Base-by-base conservation (phyloP, 2,888 invertebrate species). In the Dicyrtomina minuta region DNA sequence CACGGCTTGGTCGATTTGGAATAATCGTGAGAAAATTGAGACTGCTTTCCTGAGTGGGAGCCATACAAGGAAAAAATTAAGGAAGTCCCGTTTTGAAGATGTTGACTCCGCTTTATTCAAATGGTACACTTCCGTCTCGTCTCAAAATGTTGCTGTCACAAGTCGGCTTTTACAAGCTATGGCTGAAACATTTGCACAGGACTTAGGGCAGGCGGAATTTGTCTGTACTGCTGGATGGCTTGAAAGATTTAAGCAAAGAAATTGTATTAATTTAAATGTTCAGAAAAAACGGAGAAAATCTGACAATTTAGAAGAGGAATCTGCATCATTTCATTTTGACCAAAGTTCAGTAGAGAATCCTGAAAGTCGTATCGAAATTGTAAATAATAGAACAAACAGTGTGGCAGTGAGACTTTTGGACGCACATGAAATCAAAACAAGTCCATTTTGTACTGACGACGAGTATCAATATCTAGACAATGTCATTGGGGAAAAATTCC, bases 101-200 rank as follows among this genome's bases (percentile, higher is more conserved):
- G 43, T 60, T 2, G 60, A 60, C 41, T 17, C 17, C 17, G 60
- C 60, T 1, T 20, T 60, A 17, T 39, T 33, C 22, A 33, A 60
- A 10, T 60, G 60, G 60, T 60, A 60, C 60, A 60, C n/a, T 41
- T 43, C 60, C 4, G 60, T 43, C 20, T n/a, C 44, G 4, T 41
- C 43, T 43, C 60, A 43, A 60, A 60, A 60, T 60, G 43, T 43
- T 13, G 41, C 43, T 13, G 44, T 60, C 3, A 60, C 60, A 10
- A 17, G 43, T 12, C 15, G 44, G 15, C 44, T 60, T 10, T 24
- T 60, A 13, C 60, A 60, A 60, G 15, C 27, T 27, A 58, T 58
- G 58, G 58, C 58, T 15, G 58, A 58, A 27, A 17, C 27, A 12
- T 27, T 58, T 58, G 58, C 58, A 6, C 26, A n/a, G 27, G 26